Evolutionary conservation across 1,140 invertebrate genomes (phyloP), one percentile per base, ranked within the genome.

Genomic region (Brachionus plicatilis): DNA sequence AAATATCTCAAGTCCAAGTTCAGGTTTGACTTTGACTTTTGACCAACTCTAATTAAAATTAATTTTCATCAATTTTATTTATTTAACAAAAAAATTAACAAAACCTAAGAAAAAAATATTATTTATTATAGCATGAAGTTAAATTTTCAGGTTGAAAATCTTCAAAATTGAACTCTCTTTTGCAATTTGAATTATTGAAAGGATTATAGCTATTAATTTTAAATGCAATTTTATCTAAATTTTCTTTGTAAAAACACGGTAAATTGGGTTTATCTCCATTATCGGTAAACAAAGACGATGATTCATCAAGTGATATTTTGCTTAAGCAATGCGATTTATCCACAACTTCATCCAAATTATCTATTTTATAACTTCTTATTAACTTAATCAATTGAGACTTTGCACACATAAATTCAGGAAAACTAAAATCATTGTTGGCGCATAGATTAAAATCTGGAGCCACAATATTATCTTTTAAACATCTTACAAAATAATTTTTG

Each of bases 401-500:
- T 2, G 45, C 14, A 47, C 17, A 43, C 1, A 72, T 9, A 20
- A 72, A 41, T 45, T 72, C 68, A 2, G 68, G 24, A 72, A 43
- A 43, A 43, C 47, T 43, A 24, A 41, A 43, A 17, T 43, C 33
- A 43, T 12, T 43, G 14, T 72, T 43, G 41, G 68, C 9, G 43
- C 68, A 72, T 12, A 43, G n/a, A 8, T 37, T 45, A 37, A 37
- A 47, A 27, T 50, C 47, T 50, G 27, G 24, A 27, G 72, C 11
- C 11, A 76, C 20, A 27, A 50, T 12, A 14, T 76, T 76, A 76
- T 76, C 27, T 76, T 76, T 76, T 50, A 76, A 33, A 24, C 72
- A 76, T 27, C 14, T 76, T 1, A 76, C 72, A n/a, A 76, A 76
- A 76, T 47, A 76, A 14, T 47, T 76, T 76, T 76, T 76, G 20